phyloP scores from a whole-genome alignment of 2,888 invertebrate genomes.

The Drosophila sordidapex region DNA sequence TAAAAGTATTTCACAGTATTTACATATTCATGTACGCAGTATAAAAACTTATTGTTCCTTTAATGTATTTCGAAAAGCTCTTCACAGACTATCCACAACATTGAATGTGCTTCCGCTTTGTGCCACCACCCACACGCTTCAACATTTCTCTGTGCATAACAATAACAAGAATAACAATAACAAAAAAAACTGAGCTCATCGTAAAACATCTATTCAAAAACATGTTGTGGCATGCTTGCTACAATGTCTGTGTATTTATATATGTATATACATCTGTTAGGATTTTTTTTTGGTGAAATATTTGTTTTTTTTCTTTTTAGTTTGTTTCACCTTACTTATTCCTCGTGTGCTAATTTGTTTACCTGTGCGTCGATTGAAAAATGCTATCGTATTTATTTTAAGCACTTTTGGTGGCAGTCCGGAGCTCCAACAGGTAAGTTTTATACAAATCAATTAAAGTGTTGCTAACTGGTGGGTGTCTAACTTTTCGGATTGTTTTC shows the following conservation, averaged over 20 bases:
- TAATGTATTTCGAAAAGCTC: constrained; percentile 28
- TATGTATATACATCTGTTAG: constrained; percentile 60
- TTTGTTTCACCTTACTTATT: constrained; percentile 32
- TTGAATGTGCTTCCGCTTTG: constrained; percentile 53
- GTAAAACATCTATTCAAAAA: constrained; percentile 51
- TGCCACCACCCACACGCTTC: constrained; percentile 6
- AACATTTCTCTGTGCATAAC: constrained; percentile 28
- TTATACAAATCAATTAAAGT: constrained; percentile 50
- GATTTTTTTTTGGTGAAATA: constrained; percentile 40
- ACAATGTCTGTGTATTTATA: constrained; percentile 14
- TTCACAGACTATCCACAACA: constrained; percentile 38
- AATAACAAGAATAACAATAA: constrained; percentile 38
- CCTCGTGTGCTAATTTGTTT: constrained; percentile 63
- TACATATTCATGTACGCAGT: constrained; percentile 43
- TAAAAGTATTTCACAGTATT: constrained; percentile 40
- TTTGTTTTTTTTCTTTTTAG: constrained; percentile 40
- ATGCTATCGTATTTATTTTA: constrained; percentile 53
- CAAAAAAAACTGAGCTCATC: constrained; percentile 69
- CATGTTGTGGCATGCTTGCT: constrained; percentile 16
- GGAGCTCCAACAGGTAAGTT: constrained; percentile 45
- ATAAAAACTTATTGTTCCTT: constrained; percentile 39
- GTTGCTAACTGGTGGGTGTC: constrained; percentile 24
- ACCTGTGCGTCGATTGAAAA: constrained; percentile 33
- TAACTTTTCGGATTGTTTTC: constrained; percentile 25
- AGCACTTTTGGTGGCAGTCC: constrained; percentile 38